Evolutionary conservation across 2,113 vertebrate species (phyloP).

Genomic region (Ochotona curzoniae): DNA sequence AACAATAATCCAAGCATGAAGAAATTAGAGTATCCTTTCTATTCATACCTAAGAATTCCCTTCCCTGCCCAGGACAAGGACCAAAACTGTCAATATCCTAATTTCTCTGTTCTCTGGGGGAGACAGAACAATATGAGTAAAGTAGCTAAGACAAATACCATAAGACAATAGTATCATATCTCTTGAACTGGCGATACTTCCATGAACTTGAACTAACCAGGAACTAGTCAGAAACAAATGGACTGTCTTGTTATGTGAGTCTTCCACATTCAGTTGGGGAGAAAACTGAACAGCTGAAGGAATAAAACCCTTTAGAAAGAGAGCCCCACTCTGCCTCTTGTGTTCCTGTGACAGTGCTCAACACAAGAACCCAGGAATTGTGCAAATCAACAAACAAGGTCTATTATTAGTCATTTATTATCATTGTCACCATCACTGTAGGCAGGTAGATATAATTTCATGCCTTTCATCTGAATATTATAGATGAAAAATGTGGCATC

Average conservation of each 20-base stretch:
- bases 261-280: neutral
- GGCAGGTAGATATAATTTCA: neutral
- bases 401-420: neutral
- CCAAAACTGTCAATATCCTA: neutral
- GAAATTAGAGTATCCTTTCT: neutral
- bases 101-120: neutral
- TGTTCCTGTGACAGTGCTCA: neutral
- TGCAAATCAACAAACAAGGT: neutral
- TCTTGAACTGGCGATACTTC: neutral
- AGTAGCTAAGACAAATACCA: neutral
- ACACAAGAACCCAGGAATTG: neutral
- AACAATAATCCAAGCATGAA: neutral
- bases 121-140: neutral
- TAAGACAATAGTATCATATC: neutral
- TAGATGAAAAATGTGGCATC: conserved; percentile 17
- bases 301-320: neutral
- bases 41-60: conserved; percentile 1
- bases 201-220: neutral
- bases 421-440: neutral
- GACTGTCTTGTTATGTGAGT: neutral
- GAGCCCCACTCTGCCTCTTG: neutral
- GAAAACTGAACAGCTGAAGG: neutral
- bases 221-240: neutral
- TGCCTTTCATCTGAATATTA: neutral
- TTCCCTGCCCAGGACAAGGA: neutral